A percentile compares a stretch with the other conserved stretches of the same genome.
phyloP scores from a whole-genome alignment of 2,797 vertebrate species.

The Odontamblyopus rebecca region DNA sequence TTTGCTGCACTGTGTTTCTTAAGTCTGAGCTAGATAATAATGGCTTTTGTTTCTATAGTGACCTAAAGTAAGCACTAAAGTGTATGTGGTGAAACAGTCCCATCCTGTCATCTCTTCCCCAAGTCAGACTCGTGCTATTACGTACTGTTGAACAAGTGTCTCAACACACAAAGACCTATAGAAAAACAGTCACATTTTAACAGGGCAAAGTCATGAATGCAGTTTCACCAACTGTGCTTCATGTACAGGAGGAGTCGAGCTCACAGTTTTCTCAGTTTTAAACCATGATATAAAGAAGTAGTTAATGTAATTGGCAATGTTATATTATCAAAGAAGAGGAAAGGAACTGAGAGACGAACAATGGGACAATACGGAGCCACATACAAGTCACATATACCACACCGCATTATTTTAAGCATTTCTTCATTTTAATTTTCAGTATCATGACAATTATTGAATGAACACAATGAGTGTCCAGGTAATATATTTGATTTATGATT shows the following conservation, averaged over 20 bases:
- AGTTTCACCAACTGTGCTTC: neutral
- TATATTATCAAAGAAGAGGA: constrained; percentile 9
- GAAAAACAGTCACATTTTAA: neutral
- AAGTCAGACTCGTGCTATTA: constrained; percentile 7
- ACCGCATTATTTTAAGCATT: neutral
- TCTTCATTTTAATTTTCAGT: neutral
- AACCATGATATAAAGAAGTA: constrained; percentile 23
- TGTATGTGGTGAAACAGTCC: constrained; percentile 9
- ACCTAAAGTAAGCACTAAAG: neutral
- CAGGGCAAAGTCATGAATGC: neutral
- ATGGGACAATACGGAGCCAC: neutral
- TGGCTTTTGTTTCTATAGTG: neutral
- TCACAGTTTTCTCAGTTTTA: constrained; percentile 6
- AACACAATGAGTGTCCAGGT: neutral
- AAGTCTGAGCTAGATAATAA: neutral
- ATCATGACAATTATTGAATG: neutral
- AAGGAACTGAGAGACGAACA: neutral
- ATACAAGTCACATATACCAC: neutral
- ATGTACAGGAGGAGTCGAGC: constrained; percentile 1
- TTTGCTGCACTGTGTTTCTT: neutral
- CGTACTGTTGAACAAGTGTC: neutral
- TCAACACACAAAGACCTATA: neutral
- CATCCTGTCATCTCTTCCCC: neutral
- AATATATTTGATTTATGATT: neutral
- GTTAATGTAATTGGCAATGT: constrained; percentile 8